Base-by-base conservation (phyloP, 1,140 invertebrate species). In the Aporrectodea caliginosa region DNA sequence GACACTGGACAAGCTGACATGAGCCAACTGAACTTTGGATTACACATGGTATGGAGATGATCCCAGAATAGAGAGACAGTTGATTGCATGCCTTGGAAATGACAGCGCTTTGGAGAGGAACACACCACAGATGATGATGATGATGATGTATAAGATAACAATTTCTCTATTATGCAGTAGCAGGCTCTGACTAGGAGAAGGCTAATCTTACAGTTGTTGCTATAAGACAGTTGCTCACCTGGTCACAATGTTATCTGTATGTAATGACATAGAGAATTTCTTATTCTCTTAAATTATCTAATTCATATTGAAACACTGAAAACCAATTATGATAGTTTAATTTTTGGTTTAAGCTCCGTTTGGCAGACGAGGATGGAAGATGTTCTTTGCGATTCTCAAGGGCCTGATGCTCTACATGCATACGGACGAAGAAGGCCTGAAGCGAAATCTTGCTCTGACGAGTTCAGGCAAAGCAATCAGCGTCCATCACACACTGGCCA, bases 311-410 rank as follows among this genome's bases (percentile, higher is more conserved):
- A 6, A 58, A 58, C 22, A 22, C 43, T 58, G 43, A 22, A 58
- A 58, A 58, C 6, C 6, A 58, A 6, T 58, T 58, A 22, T 6
- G 22, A 22, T 22, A 22, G 43, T 58, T 58, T 58, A 58, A 58
- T 58, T 22, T 58, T 82, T 76, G 35, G 87, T 88, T 92, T 75
- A 88, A 98, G 97, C 97, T 84, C 95, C 97, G 33, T 93, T 99
- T 86, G 98, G 98, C 22, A 96, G 98, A 85, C 92, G 98, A 81
- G 94, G 96, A 58, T 99, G 98, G 98, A 97, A 97, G 90, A 98
- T 99, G 95, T 97, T 95, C 89, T 98, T 96, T 90, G 97, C 95
- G 86, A 96, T 95, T 68, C 90, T 99, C 79, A 91, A 95, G 80
- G 98, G 99, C 89, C 90, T 99, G 88, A 94, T 98, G 80, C 90